A percentile compares a stretch with the other conserved stretches of the same genome.
Evolutionary conservation across 1,140 invertebrate species (phyloP).

Genomic region (Eueides isabella): DNA sequence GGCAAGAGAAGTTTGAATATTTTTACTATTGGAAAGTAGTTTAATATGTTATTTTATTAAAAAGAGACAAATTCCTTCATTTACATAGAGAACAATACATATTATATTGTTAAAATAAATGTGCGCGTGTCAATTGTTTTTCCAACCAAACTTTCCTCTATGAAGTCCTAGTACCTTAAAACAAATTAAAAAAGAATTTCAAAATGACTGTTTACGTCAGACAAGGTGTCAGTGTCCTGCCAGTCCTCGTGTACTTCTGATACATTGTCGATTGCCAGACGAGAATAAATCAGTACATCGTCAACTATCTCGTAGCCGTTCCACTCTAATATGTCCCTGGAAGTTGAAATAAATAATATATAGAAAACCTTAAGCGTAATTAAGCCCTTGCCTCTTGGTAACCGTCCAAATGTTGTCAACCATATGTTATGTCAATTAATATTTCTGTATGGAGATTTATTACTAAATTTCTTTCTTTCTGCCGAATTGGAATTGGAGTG

Average conservation of each 20-base stretch:
- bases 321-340: constrained; percentile 69
- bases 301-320: constrained; percentile 67
- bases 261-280: constrained; percentile 48
- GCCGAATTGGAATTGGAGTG: too few relatives aligned
- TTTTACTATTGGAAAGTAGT: too few relatives aligned
- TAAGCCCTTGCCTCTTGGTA: too few relatives aligned
- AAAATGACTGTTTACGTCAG: constrained; percentile 65
- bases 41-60: too few relatives aligned
- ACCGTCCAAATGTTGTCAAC: too few relatives aligned
- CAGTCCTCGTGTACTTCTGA: constrained; percentile 58
- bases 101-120: neutral
- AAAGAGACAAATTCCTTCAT: too few relatives aligned
- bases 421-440: too few relatives aligned
- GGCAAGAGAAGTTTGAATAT: too few relatives aligned
- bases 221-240: constrained; percentile 52
- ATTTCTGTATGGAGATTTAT: too few relatives aligned
- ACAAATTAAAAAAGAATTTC: neutral
- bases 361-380: too few relatives aligned
- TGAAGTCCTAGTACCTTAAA: neutral
- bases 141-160: neutral
- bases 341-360: constrained; percentile 29
- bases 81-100: too few relatives aligned
- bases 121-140: neutral
- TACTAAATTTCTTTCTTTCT: too few relatives aligned
- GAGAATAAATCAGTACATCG: constrained; percentile 58